A percentile compares a stretch with the other conserved stretches of the same genome.
Evolutionary conservation across 2,888 invertebrate genomes (phyloP).

Genomic region (Spicauda simplicius): DNA sequence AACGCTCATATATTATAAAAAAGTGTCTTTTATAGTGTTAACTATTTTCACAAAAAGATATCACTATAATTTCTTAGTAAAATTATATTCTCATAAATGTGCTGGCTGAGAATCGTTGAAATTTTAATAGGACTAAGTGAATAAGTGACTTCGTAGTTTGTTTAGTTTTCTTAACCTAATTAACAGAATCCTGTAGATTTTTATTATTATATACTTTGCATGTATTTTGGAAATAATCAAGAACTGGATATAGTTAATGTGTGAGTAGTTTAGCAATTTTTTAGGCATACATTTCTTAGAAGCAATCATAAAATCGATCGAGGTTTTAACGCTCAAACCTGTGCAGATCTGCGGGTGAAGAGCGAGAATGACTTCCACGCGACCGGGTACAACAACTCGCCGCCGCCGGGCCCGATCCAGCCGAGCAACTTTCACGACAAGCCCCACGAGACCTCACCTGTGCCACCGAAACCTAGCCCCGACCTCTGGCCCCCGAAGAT

Average conservation of each 20-base stretch:
- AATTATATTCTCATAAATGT: no score
- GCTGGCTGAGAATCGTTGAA: no score
- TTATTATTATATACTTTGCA: neutral
- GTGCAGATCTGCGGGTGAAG: conserved; percentile 91
- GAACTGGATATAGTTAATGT: neutral
- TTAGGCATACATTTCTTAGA: neutral
- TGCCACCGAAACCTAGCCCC: conserved; percentile 85
- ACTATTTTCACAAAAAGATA: no score
- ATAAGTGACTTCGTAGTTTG: no score
- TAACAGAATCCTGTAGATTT: neutral
- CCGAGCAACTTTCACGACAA: conserved; percentile 77
- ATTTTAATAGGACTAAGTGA: no score
- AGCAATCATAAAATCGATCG: neutral
- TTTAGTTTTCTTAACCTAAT: no score
- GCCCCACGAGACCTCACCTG: conserved; percentile 76
- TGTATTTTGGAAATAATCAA: neutral
- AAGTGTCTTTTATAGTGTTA: no score
- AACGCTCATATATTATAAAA: no score
- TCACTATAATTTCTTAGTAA: no score
- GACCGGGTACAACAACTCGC: conserved; percentile 83
- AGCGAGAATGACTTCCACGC: conserved; percentile 85
- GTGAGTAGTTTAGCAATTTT: neutral
- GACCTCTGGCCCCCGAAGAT: conserved; percentile 87
- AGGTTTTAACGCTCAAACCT: neutral
- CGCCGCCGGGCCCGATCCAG: conserved; percentile 83